Evolutionary conservation across 2,888 invertebrate genomes (phyloP).

Genomic region (Hyppa rectilinea): DNA sequence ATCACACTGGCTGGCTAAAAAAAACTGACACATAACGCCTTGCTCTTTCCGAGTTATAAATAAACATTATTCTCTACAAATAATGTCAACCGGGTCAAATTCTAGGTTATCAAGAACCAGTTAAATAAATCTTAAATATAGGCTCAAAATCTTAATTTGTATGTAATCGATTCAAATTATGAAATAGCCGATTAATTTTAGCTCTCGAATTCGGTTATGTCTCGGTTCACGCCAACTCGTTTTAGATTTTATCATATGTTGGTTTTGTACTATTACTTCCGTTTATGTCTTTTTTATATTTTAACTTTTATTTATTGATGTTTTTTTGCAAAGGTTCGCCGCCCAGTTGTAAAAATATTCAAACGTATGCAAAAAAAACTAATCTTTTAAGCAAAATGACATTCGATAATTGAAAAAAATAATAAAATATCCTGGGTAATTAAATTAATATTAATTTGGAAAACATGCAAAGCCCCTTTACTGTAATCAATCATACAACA

Average conservation of each 20-base stretch:
- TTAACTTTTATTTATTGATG: neutral
- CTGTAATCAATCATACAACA: neutral
- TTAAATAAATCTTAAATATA: neutral
- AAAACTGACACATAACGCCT: neutral
- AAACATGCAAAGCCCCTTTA: neutral
- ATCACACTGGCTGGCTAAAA: neutral
- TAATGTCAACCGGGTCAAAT: slow-evolving; percentile 17
- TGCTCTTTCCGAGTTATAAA: neutral
- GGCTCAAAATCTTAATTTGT: neutral
- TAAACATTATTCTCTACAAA: slow-evolving; percentile 18
- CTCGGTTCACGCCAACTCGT: neutral
- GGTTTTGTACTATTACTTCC: slow-evolving; percentile 1
- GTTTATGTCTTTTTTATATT: neutral
- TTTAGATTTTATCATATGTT: slow-evolving; percentile 4
- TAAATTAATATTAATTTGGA: neutral
- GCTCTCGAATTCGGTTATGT: neutral
- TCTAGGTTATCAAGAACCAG: neutral
- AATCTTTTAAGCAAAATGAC: neutral
- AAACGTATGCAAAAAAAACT: neutral
- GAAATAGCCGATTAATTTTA: slow-evolving; percentile 5
- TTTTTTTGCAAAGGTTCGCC: neutral
- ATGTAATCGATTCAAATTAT: slow-evolving; percentile 16
- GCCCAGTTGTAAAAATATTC: slow-evolving; percentile 4
- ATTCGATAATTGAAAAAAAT: neutral
- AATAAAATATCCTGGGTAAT: neutral